phyloP scores from a whole-genome alignment of 2,888 invertebrate species.

The Pantelozetes paolii region DNA sequence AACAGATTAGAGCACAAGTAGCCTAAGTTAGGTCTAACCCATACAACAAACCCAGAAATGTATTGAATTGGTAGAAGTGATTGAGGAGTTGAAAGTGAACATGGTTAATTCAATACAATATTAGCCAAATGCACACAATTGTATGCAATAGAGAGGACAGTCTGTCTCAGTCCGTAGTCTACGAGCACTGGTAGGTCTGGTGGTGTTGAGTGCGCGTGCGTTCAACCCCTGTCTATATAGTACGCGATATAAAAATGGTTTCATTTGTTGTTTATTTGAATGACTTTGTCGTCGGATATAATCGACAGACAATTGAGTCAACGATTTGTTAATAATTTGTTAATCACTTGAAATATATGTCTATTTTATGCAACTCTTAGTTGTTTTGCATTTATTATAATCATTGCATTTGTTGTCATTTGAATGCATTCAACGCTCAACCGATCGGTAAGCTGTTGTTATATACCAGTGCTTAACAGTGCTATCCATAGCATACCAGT shows the following conservation, averaged over 20 bases:
- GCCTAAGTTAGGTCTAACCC: no score
- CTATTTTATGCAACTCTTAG: background rate
- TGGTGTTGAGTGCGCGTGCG: slow-evolving; percentile 23
- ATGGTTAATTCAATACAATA: no score
- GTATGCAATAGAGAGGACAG: no score
- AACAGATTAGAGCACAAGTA: no score
- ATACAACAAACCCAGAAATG: no score
- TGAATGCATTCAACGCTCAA: background rate
- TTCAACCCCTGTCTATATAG: background rate
- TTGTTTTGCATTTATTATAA: background rate
- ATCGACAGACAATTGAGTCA: background rate
- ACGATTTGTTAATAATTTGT: background rate
- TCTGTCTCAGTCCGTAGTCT: background rate
- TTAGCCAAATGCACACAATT: no score
- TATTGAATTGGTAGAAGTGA: no score
- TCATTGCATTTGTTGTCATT: background rate
- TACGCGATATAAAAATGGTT: slow-evolving; percentile 34
- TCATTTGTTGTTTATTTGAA: slow-evolving; percentile 33
- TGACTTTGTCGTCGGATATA: background rate
- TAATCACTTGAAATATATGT: background rate
- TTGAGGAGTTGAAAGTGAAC: no score
- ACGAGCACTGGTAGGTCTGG: slow-evolving; percentile 1
- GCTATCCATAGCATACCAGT: background rate
- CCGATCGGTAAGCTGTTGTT: background rate
- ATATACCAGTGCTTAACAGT: background rate